Evolutionary conservation across 2,888 invertebrate genomes (phyloP), one percentile per base, ranked within the genome.

Genomic region (Antitype chi): DNA sequence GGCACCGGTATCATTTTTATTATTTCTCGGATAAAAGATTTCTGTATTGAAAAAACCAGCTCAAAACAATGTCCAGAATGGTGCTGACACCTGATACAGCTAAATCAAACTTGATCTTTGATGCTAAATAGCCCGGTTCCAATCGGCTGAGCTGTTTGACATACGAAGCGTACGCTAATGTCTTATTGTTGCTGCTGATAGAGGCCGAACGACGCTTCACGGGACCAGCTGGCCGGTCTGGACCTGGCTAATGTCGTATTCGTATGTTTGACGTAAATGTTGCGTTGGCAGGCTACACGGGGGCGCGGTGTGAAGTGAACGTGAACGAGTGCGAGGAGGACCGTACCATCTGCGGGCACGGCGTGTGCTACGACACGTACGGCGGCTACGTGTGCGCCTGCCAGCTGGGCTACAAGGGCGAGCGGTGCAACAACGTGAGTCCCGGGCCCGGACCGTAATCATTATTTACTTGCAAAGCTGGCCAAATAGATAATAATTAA

Each of bases 341-440:
- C 82, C 95, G 96, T 85, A 89, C 80, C 81, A 89, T 94, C 57
- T 98, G 98, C 25, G 98, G 98, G 87, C 97, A 97, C 84, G 98
- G 98, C 47, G 97, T 97, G 64, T 99, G 99, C 94, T 98, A 98
- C 93, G 98, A 98, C 94, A 98, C 98, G 74, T 98, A 98, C 93
- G 98, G 98, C 23, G 97, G 98, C 70, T 99, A 93, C 92, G 95
- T 98, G 85, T 99, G 99, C 92, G 98, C 98, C 89, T 99, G 99
- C 93, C 97, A 97, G 74, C 96, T 97, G 20, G 98, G 98, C n/a
- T 99, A 98, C 95, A 98, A 97, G 74, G 99, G 99, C 47, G 97
- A 97, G 80, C 97, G 98, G 83, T 99, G 99, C 92, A 98, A 98
- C 90, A 95, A 96, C 91, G 98, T 98, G 89, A 94, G 94, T 64